Base-by-base conservation (phyloP, 2,113 vertebrate species). In the Seriola aureovittata region DNA sequence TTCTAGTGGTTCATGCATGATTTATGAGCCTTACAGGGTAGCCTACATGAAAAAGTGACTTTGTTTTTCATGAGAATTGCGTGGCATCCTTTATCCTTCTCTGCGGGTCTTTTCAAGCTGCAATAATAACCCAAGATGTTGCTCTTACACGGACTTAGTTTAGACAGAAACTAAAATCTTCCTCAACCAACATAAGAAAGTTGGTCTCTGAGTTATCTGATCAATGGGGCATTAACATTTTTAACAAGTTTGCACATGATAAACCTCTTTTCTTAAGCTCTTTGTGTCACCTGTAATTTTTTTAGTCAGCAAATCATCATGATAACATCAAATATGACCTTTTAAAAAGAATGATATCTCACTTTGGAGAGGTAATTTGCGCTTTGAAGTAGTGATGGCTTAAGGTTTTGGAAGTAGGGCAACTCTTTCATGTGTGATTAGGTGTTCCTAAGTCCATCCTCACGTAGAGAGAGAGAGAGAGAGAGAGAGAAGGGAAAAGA, bases 401-500 rank as follows among this genome's bases (percentile, higher is more conserved):
- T 86, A 81, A 68, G 40, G n/a, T 89, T 88, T 76, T 78, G 44
- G 71, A 90, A 87, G 76, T 87, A 78, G 78, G 68, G 71, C 76
- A 82, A 46, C 64, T 77, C 88, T 90, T 90, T 93, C 73, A 92
- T 86, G 84, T 91, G 82, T 66, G 82, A 89, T 90, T 80, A 92
- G 64, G 59, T 71, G 50, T 70, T 71, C 64, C 77, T 85, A 63
- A 88, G 76, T 78, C 48, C 32, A 29, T 86, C 70, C 52, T 82
- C 44, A 63, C 21, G 21, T 25, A 71, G 73, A 42, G 29, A 65
- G 23, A 23, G 19, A 72, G 21, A 40, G 40, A 40, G 40, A 42
- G 40, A 44, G 29, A 32, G 48, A 70, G 58, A 72, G 25, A 52
- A 2, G 29, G 29, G 29, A 60, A 76, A 77, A 40, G 21, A 71